These are phyloP conservation scores for Scatophagus argus DNA, from an alignment of 2,113 vertebrate species.

Conservation along the genomic window DNA sequence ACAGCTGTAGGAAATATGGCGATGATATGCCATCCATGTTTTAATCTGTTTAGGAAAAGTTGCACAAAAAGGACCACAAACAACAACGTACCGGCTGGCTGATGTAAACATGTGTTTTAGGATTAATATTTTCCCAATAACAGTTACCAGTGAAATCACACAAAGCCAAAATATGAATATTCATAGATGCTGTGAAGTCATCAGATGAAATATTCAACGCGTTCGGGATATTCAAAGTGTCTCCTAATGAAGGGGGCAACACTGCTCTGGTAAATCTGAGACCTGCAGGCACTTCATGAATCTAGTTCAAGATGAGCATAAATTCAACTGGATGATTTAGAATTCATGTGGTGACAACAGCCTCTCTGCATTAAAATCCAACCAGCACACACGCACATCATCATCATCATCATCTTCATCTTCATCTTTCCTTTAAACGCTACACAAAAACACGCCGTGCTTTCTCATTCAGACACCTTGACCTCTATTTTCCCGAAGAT, in stretches of 20 bases:
- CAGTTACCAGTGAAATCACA: conserved; percentile 22
- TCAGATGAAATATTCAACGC: conserved; percentile 64
- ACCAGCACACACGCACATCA: neutral
- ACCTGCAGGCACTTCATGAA: conserved; percentile 53
- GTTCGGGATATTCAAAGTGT: conserved; percentile 41
- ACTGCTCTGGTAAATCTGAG: conserved; percentile 37
- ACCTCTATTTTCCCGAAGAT: conserved; percentile 37
- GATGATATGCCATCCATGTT: neutral
- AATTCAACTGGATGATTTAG: conserved; percentile 58
- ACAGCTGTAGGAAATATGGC: neutral
- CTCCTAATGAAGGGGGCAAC: conserved; percentile 50
- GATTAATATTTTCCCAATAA: conserved; percentile 19
- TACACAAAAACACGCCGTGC: conserved; percentile 7
- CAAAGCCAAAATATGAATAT: conserved; percentile 63
- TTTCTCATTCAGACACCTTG: conserved; percentile 21
- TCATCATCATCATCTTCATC: neutral
- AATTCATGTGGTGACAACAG: conserved; percentile 47
- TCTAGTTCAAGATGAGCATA: conserved; percentile 59
- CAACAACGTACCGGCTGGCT: neutral
- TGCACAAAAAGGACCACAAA: neutral
- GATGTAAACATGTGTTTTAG: conserved; percentile 14
- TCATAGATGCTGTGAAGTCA: conserved; percentile 44
- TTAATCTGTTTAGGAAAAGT: neutral
- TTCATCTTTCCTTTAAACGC: conserved; percentile 15
- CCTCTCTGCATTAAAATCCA: neutral